These are phyloP conservation scores for Pseudomyrmex sp. DNA, from an alignment of 1,140 invertebrate genomes.

Conservation along the genomic window DNA sequence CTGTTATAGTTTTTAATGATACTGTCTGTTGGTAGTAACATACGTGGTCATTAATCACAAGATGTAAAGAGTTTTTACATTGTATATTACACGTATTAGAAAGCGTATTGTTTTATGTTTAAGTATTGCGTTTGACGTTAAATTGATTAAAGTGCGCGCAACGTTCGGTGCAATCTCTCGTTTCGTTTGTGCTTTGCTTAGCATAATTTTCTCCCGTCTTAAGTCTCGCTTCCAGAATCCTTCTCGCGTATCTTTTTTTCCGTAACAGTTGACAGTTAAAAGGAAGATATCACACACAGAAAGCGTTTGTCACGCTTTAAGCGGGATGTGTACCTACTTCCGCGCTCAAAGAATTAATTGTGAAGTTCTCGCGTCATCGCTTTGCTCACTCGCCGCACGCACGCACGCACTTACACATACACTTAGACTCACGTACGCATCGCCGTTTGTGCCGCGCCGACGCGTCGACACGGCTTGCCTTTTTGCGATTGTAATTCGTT, in stretches of 20 bases:
- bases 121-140: too few relatives aligned
- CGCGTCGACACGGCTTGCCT: slow-evolving; percentile 33
- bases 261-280: background rate
- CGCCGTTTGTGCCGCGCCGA: slow-evolving; percentile 21
- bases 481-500: slow-evolving; percentile 74
- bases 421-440: background rate
- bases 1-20: too few relatives aligned
- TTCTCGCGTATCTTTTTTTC: background rate
- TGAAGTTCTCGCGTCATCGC: slow-evolving; percentile 43
- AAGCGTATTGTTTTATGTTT: too few relatives aligned
- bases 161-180: too few relatives aligned
- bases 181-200: too few relatives aligned
- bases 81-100: too few relatives aligned
- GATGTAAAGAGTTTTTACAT: too few relatives aligned
- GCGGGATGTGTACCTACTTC: slow-evolving; percentile 45
- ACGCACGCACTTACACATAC: background rate
- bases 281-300: background rate
- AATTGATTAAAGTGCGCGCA: too few relatives aligned
- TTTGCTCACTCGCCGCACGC: slow-evolving; percentile 12
- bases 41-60: too few relatives aligned
- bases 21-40: too few relatives aligned
- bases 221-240: background rate
- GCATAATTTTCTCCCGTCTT: too few relatives aligned
- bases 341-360: slow-evolving; percentile 65
- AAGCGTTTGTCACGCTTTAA: slow-evolving; percentile 24